A percentile compares a stretch with the other conserved stretches of the same genome.
Evolutionary conservation across 2,797 vertebrate genomes (phyloP).

Genomic region (Galagoides demidoff): DNA sequence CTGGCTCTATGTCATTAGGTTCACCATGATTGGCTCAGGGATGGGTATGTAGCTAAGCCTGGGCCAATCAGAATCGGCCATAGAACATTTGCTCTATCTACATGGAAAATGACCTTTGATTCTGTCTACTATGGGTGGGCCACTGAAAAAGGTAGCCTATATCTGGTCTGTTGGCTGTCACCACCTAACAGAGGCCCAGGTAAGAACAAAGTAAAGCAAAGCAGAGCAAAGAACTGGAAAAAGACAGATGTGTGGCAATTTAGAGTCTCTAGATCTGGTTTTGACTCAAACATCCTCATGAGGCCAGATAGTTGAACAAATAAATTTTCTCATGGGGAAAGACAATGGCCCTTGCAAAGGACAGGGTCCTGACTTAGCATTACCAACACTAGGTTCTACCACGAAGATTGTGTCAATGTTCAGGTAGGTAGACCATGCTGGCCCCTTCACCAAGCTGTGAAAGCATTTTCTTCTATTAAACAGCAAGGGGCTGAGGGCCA

Average conservation of each 20-base stretch:
- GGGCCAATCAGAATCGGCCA: not conserved
- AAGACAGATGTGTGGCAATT: not conserved
- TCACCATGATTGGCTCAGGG: not conserved
- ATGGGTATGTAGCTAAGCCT: not conserved
- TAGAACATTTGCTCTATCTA: not conserved
- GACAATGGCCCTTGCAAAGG: not conserved
- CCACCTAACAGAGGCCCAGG: not conserved
- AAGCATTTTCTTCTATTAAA: not conserved
- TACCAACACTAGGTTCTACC: not conserved
- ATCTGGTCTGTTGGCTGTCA: not conserved
- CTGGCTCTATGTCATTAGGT: not conserved
- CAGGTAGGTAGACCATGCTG: not conserved
- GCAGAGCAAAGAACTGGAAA: not conserved
- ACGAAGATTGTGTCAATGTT: not conserved
- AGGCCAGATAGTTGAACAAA: not conserved
- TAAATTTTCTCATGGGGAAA: not conserved
- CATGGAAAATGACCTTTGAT: not conserved
- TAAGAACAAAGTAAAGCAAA: not conserved
- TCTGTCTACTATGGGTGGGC: not conserved
- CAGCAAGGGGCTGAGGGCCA: not conserved
- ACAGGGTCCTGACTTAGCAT: not conserved
- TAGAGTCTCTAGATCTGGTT: not conserved
- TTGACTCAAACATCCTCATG: not conserved
- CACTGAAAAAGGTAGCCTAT: not conserved
- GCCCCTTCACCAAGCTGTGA: not conserved